Conservation (phyloP, 2,888 invertebrate genomes). For the Trichogramma evanescens region DNA sequence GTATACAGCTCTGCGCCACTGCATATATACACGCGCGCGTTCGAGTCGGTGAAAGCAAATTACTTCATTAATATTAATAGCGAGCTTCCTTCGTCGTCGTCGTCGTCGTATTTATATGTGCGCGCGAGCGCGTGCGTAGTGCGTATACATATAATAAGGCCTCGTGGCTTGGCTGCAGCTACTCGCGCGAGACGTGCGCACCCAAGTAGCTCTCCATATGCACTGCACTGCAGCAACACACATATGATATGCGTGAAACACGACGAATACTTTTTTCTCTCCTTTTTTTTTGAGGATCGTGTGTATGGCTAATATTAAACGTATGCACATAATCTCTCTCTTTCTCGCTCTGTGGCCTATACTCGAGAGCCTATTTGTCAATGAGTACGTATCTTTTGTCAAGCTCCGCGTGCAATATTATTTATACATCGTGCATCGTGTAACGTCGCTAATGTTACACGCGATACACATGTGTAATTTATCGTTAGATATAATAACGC, state of each 20-base stretch:
- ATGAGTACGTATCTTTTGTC: neutral
- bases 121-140: neutral
- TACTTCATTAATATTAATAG: slow-evolving; percentile 22
- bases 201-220: neutral
- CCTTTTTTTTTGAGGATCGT: too few species aligned
- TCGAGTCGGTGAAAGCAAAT: slow-evolving; percentile 6
- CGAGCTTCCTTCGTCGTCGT: slow-evolving; percentile 11
- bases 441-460: slow-evolving; percentile 18
- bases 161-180: too few species aligned
- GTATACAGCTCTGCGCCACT: too few species aligned
- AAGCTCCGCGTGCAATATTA: too few species aligned
- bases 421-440: neutral
- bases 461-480: slow-evolving; percentile 11
- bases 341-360: neutral
- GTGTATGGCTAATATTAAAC: neutral
- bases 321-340: neutral
- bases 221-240: neutral
- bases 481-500: neutral
- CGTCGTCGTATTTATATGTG: neutral
- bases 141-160: neutral
- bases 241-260: neutral
- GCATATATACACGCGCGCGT: too few species aligned
- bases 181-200: neutral
- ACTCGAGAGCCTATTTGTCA: neutral
- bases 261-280: too few species aligned